These are phyloP conservation scores for Dendrolimus kikuchii DNA, from an alignment of 1,140 invertebrate species.

Conservation along the genomic window DNA sequence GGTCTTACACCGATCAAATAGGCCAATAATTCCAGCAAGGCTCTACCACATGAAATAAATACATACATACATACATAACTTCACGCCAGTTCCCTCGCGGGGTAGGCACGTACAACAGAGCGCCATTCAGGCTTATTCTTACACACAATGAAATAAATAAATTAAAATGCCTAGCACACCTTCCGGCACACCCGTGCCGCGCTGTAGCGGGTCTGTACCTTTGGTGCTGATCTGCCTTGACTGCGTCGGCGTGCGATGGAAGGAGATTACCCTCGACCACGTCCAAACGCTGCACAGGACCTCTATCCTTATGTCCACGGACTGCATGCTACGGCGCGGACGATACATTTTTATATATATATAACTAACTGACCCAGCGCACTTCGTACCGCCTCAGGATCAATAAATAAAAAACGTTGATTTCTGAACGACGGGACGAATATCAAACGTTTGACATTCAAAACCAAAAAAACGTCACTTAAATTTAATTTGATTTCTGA, in stretches of 20 bases:
- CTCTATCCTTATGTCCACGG: slow-evolving; percentile 79
- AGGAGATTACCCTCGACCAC: slow-evolving; percentile 29
- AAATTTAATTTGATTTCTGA: too few species aligned
- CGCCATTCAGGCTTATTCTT: too few species aligned
- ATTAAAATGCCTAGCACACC: slow-evolving; percentile 8
- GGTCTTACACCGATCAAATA: too few species aligned
- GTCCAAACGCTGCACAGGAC: slow-evolving; percentile 75
- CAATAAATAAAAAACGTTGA: too few species aligned
- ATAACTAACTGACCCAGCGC: too few species aligned
- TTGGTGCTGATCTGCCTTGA: slow-evolving; percentile 19
- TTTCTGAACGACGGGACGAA: too few species aligned
- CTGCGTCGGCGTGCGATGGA: slow-evolving; percentile 32
- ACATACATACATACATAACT: too few species aligned
- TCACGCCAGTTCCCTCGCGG: not conserved
- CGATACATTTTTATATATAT: slow-evolving; percentile 37
- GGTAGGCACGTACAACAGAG: not conserved
- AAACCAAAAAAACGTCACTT: too few species aligned
- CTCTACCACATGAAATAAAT: too few species aligned
- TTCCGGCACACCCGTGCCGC: slow-evolving; percentile 38
- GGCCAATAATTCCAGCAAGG: too few species aligned
- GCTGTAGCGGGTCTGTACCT: slow-evolving; percentile 29
- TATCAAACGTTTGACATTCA: too few species aligned
- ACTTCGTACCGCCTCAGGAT: too few species aligned
- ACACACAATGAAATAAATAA: not conserved
- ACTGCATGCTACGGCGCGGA: slow-evolving; percentile 71